Evolutionary conservation across 2,797 vertebrate species (phyloP).

Genomic region (Merluccius polli): DNA sequence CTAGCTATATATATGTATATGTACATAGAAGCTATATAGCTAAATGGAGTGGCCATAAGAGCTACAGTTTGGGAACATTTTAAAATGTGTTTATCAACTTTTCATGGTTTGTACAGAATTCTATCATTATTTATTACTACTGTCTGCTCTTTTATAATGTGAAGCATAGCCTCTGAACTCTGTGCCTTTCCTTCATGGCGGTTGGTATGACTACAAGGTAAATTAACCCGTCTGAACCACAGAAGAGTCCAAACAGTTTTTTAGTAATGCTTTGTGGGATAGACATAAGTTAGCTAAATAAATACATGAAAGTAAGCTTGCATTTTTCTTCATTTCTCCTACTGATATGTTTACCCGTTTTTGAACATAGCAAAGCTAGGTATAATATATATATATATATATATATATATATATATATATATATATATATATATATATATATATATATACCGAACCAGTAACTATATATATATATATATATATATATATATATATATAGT

Average conservation of each 20-base stretch:
- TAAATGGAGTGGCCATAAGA: background rate
- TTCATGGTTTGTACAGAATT: background rate
- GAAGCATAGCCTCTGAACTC: background rate
- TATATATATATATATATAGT: too few relatives aligned
- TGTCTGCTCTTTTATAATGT: background rate
- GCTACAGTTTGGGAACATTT: conserved; percentile 22
- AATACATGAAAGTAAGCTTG: background rate
- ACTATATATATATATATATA: too few relatives aligned
- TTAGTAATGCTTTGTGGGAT: background rate
- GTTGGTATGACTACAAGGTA: background rate
- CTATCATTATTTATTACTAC: conserved; percentile 4
- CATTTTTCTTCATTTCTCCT: background rate
- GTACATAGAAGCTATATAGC: conserved; percentile 2
- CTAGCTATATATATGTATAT: background rate
- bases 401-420: too few relatives aligned
- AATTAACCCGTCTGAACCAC: background rate
- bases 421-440: too few relatives aligned
- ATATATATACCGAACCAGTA: too few relatives aligned
- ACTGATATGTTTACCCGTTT: background rate
- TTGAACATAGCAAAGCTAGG: too few relatives aligned
- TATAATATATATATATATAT: too few relatives aligned
- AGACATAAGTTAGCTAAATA: background rate
- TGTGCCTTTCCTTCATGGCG: conserved; percentile 6
- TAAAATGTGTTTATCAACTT: conserved; percentile 23
- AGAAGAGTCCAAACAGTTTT: background rate